Base-by-base conservation (phyloP, 2,888 invertebrate genomes). In the Apamea sordens region DNA sequence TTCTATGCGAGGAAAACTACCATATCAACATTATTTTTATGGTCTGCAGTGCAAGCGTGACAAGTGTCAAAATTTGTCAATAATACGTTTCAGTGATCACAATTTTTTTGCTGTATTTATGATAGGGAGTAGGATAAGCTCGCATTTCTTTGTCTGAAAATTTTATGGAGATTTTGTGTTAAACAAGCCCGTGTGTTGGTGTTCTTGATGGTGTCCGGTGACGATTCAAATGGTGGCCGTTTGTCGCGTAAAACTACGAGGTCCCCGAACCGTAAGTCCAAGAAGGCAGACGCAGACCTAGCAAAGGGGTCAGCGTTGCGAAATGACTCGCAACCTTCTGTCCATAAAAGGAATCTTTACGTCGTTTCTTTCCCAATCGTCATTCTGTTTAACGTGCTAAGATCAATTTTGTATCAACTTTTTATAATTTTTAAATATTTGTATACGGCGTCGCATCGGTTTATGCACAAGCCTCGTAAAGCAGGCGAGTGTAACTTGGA, bases 301-400 rank as follows among this genome's bases (percentile, higher is more conserved):
- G 96, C 97, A 90, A 97, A 97, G 93, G 96, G 97, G 94, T 97
- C 97, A 94, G 96, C 97, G 97, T 97, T 97, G 95, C 97, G 96
- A 95, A 95, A 96, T 92, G 97, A 95, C 84, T 95, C 97, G 93
- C 97, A 97, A 93, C 97, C 98, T 92, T 98, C 98, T 80, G 98
- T 98, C 92, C 98, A 98, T 96, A 98, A 98, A 95, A 97, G 98
- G 95, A 99, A 98, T 96, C 97, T 99, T 92, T 98, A 98, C 95
- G 97, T 98, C 94, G 98, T 98, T 96, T 98, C 98, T 90, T 98
- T 98, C 96, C 98, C 98, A 82, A 98, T 99, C 90, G 98, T 99
- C 94, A 98, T 98, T 96, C 97, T 98, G 90, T 99, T 98, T 95
- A 98, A 98, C 95, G 97, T 98, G 92, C 96, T 99, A 91, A 98